Evolutionary conservation across 2,888 invertebrate genomes (phyloP), one percentile per base, ranked within the genome.

Genomic region (Leistus spinibarbis): DNA sequence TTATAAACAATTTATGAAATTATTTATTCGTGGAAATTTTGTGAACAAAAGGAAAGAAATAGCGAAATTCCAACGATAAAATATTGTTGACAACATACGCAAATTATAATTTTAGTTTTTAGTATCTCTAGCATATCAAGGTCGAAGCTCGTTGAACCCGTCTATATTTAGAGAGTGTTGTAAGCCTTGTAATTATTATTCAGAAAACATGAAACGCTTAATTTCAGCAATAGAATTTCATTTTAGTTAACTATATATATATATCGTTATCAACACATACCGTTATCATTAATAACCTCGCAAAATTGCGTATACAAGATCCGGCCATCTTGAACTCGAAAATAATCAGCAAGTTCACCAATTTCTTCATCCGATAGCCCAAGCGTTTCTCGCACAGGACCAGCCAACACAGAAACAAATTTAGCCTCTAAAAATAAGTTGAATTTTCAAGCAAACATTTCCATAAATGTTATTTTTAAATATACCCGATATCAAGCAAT

Each of bases 271-370:
- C 40, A 63, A 27, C 16, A 76, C 80, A 81, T 83, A 92, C 92
- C 90, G 85, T 90, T 90, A 23, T 90, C 89, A 77, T 92, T 91
- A 76, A 94, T 91, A 78, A 93, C 89, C 83, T 91, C 89, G 81
- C 93, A 93, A 77, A 94, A 89, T 85, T 93, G 93, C 2, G 90
- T 89, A 84, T 94, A 94, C 74, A 91, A 88, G 70, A 94, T 89
- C 78, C 93, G 89, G 76, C 94, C 94, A 86, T 94, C 94, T 78
- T 91, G 91, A n/a, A 92, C 89, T 60, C 92, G 89, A 86, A 94
- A 94, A 87, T 93, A 94, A 85, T 93, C 92, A 0, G 92, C 90
- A 10, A 94, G 84, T 82, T 93, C 92, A 3, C 89, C 85, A 78
- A 94, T 90, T 87, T 94, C 94, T 69, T 89, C 89, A 80, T 92